phyloP scores from a whole-genome alignment of 2,888 invertebrate genomes.

The Tinea pellionella region DNA sequence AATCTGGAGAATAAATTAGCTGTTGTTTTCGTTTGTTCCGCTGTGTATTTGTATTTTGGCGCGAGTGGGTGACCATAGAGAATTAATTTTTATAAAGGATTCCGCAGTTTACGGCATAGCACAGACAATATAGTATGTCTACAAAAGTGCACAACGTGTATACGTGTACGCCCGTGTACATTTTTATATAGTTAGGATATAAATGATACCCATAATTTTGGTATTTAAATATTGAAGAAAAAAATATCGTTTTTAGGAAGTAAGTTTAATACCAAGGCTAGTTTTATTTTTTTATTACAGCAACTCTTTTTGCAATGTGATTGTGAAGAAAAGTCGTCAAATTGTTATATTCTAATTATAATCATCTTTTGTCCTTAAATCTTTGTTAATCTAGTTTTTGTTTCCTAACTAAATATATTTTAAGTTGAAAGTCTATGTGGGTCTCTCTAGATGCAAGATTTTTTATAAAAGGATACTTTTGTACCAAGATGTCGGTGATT shows the following conservation, averaged over 20 bases:
- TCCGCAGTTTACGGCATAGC: too few relatives aligned
- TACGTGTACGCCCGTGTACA: too few relatives aligned
- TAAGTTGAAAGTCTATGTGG: background rate
- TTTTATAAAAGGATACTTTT: background rate
- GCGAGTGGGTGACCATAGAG: too few relatives aligned
- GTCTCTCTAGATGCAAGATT: background rate
- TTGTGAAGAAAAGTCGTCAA: constrained; percentile 33
- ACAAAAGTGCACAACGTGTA: too few relatives aligned
- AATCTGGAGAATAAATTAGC: too few relatives aligned
- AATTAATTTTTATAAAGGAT: too few relatives aligned
- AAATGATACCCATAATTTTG: too few relatives aligned
- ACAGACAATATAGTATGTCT: too few relatives aligned
- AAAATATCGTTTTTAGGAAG: background rate
- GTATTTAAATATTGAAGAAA: background rate
- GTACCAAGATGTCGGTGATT: constrained; percentile 64
- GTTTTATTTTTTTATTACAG: constrained; percentile 11
- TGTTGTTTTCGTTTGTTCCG: too few relatives aligned
- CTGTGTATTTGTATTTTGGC: too few relatives aligned
- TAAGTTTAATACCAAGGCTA: background rate
- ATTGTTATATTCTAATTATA: constrained; percentile 1
- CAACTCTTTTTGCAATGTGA: constrained; percentile 54
- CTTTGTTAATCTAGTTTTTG: background rate
- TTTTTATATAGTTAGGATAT: too few relatives aligned
- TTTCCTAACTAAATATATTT: background rate
- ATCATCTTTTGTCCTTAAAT: background rate